Conservation (phyloP, 1,140 invertebrate species). For the Scylla paramamosain region DNA sequence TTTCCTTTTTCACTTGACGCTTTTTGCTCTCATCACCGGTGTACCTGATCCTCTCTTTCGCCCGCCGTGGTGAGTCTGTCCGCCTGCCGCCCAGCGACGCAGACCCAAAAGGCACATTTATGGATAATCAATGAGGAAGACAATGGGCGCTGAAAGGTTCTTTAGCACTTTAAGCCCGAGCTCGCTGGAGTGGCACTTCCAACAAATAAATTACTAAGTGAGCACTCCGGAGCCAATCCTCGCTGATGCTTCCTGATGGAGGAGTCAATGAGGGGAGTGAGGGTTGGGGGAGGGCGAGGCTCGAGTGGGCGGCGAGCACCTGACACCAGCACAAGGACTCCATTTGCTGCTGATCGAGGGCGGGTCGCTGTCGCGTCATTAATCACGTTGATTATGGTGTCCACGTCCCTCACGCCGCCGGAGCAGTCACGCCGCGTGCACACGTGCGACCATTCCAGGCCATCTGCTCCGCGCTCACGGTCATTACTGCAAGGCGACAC, state of each 20-base stretch:
- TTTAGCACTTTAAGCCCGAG: neutral
- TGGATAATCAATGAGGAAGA: slow-evolving; percentile 13
- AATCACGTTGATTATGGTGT: neutral
- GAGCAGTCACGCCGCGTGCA: neutral
- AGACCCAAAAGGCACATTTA: neutral
- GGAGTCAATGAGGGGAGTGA: neutral
- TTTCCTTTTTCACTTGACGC: neutral
- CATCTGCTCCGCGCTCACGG: neutral
- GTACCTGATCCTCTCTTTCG: neutral
- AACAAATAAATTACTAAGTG: slow-evolving; percentile 24
- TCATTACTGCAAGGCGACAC: neutral
- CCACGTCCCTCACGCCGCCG: neutral
- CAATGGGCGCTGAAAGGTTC: neutral
- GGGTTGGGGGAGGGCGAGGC: neutral
- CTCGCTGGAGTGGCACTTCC: neutral
- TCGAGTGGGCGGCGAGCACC: neutral
- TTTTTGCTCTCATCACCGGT: neutral
- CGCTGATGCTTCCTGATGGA: slow-evolving; percentile 11
- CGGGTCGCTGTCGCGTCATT: neutral
- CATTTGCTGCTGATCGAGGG: neutral
- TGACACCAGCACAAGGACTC: slow-evolving; percentile 1
- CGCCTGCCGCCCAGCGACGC: neutral
- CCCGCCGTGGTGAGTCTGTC: neutral
- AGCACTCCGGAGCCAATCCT: neutral
- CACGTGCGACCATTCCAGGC: neutral